Evolutionary conservation across 2,113 vertebrate genomes (phyloP), one percentile per base, ranked within the genome.

Genomic region (Varanus salvator): DNA sequence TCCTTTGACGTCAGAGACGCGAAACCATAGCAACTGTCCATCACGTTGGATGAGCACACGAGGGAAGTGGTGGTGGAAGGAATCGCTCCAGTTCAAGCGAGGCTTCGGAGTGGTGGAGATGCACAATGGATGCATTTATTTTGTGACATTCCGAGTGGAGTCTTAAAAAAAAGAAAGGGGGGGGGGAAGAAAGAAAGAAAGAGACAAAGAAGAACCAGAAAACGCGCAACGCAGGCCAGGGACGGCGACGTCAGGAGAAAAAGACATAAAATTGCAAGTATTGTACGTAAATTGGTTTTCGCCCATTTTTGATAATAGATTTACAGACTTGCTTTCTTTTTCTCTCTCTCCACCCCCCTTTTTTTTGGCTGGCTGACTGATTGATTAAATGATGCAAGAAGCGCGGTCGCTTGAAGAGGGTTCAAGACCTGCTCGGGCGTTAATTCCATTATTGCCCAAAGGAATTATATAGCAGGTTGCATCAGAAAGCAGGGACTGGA

Each of bases 11-110:
- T 97, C 97, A 97, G 95, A 95, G 92, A 93, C 57, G 93, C 91
- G 96, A 90, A 95, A 95, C 97, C 97, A 97, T 97, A 96, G 97
- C 95, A 98, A 97, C 97, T 94, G 97, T 93, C 96, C 96, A 96
- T 97, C 97, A 96, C 96, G 96, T 95, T 95, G 96, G 93, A 93
- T 92, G 95, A 96, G 96, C 95, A 95, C 96, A 92, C 93, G 95
- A 93, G 95, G 96, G 94, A 95, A 95, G 94, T 91, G 75, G 94
- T 91, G 75, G 74, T 78, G 88, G 68, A 86, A 84, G 88, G 60
- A 90, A 94, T 84, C 82, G 96, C 90, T 95, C 92, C 90, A 84
- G 71, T 92, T 89, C 66, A 89, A 89, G 38, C 77, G 84, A 68
- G 93, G 89, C 87, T 95, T 89, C 87, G 84, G 90, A 92, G 93